These are phyloP conservation scores for Lanius collurio DNA, from an alignment of 2,113 vertebrate genomes.

Conservation along the genomic window DNA sequence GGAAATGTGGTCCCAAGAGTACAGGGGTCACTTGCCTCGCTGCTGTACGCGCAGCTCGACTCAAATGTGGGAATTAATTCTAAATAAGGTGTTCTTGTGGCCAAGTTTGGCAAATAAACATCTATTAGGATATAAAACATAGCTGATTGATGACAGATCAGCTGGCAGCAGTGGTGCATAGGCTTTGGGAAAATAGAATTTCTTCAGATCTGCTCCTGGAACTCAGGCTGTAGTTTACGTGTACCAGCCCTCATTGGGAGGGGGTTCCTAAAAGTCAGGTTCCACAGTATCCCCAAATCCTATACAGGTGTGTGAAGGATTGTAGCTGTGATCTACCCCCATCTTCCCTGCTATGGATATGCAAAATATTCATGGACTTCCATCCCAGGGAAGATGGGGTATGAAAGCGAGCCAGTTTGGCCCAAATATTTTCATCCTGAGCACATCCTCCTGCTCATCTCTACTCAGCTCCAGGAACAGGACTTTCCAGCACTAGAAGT, in stretches of 20 bases:
- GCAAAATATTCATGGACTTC: not conserved
- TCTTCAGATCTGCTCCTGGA: not conserved
- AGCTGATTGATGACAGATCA: not conserved
- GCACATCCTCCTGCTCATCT: not conserved
- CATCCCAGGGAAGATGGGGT: not conserved
- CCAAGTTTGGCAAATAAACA: not conserved
- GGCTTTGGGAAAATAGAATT: not conserved
- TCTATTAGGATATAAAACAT: not conserved
- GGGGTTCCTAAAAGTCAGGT: not conserved
- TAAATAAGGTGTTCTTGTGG: not conserved
- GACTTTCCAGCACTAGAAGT: not conserved
- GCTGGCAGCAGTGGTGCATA: not conserved
- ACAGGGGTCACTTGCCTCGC: not conserved
- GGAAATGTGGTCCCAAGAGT: not conserved
- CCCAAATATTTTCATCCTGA: not conserved
- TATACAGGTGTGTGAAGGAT: accelerated
- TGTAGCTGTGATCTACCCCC: not conserved
- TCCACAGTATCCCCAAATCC: not conserved
- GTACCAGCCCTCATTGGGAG: not conserved
- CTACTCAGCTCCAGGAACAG: not conserved
- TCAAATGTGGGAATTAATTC: not conserved
- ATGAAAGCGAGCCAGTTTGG: not conserved
- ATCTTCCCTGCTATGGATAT: not conserved
- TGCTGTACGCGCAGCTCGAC: not conserved
- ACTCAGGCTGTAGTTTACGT: accelerated